Evolutionary conservation across 64 coral and sea anemone species (phyloP).

Genomic region (Hydrozoanthus tunicans): DNA sequence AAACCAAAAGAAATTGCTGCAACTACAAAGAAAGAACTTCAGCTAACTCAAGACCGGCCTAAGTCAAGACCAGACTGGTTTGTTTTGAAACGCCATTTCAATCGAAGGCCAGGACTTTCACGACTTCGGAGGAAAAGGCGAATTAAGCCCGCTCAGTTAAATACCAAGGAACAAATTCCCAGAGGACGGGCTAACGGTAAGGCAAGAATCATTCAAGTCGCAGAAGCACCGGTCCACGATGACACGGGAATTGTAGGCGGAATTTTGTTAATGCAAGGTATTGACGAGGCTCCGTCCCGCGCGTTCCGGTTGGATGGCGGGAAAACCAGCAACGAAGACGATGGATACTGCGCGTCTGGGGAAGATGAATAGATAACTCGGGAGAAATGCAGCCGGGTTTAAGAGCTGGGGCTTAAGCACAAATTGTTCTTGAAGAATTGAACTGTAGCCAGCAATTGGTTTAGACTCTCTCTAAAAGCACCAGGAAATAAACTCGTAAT

Average conservation of each 20-base stretch:
- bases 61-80: slow-evolving; percentile 13
- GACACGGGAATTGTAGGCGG: slow-evolving; percentile 19
- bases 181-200: neutral
- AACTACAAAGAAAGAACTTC: slow-evolving; percentile 31
- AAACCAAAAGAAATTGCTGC: slow-evolving; percentile 42
- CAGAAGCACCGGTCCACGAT: neutral
- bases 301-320: neutral
- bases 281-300: slow-evolving; percentile 9
- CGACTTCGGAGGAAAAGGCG: slow-evolving; percentile 6
- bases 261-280: slow-evolving; percentile 22
- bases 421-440: too few relatives aligned
- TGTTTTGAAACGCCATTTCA: slow-evolving; percentile 15
- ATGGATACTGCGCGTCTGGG: slow-evolving; percentile 33
- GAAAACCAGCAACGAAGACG: neutral
- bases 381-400: too few relatives aligned
- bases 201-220: slow-evolving; percentile 7
- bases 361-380: slow-evolving; percentile 8
- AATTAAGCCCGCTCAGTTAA: neutral
- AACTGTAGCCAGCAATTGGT: too few relatives aligned
- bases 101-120: slow-evolving; percentile 14
- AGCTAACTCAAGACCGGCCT: neutral
- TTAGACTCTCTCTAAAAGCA: too few relatives aligned
- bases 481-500: too few relatives aligned
- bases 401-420: neutral
- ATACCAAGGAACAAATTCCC: neutral